Conservation (phyloP, 2,797 vertebrate genomes). For the Aldrovandia affinis region DNA sequence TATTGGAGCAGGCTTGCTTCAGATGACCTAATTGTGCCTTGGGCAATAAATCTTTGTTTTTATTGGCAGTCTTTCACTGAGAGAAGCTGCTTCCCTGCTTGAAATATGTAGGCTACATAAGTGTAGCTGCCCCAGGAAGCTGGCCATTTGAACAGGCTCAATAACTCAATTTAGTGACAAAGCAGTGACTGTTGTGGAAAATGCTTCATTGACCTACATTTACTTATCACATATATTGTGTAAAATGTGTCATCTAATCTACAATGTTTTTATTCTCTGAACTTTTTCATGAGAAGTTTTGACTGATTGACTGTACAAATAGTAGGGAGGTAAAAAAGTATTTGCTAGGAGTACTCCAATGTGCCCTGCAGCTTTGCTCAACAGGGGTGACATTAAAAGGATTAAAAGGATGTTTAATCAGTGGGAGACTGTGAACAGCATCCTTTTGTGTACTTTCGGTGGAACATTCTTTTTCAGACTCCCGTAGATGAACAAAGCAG, state of each 20-base stretch:
- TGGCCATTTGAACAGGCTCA: not conserved
- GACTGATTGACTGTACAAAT: not conserved
- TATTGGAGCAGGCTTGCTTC: conserved; percentile 10
- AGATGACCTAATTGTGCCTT: conserved; percentile 19
- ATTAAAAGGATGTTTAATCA: conserved; percentile 1
- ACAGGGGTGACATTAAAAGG: not conserved
- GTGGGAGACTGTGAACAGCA: not conserved
- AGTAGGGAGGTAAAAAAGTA: not conserved
- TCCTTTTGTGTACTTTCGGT: not conserved
- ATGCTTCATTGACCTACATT: not conserved
- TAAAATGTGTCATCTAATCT: not conserved
- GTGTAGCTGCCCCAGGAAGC: not conserved
- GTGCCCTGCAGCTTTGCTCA: not conserved
- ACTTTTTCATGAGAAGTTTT: not conserved
- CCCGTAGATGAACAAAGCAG: not conserved
- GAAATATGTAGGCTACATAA: not conserved
- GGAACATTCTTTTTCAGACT: conserved; percentile 16
- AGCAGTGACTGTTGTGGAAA: not conserved
- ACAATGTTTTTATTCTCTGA: not conserved
- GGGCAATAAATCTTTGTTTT: not conserved
- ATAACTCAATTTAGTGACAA: not conserved
- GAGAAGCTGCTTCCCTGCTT: not conserved
- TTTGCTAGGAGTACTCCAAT: not conserved
- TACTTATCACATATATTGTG: not conserved
- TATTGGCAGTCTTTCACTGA: not conserved